Conservation (phyloP, 2,888 invertebrate species). For the Cylindroiulus punctatus region DNA sequence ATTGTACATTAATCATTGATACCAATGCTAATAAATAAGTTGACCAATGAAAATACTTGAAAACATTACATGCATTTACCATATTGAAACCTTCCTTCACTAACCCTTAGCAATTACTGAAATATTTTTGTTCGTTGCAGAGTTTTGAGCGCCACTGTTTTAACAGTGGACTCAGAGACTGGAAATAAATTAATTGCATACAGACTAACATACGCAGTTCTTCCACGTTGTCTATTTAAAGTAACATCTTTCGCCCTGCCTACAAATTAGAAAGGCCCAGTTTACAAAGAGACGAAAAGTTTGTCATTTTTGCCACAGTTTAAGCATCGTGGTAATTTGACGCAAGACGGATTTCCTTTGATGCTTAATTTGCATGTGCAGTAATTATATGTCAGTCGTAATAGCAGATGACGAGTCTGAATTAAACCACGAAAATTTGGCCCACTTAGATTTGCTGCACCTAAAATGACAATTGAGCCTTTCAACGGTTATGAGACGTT, state of each 20-base stretch:
- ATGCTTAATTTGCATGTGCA: conserved; percentile 15
- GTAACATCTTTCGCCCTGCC: not conserved
- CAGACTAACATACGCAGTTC: too few species aligned
- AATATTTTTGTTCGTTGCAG: too few species aligned
- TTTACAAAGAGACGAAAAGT: not conserved
- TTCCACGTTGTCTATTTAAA: too few species aligned
- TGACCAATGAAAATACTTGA: too few species aligned
- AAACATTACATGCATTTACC: too few species aligned
- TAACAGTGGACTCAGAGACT: too few species aligned
- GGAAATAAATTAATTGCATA: too few species aligned
- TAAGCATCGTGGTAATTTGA: conserved; percentile 5
- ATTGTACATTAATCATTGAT: too few species aligned
- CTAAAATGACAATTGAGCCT: conserved; percentile 30
- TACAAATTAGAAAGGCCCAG: not conserved
- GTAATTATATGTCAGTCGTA: conserved; percentile 5
- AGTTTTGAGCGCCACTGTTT: too few species aligned
- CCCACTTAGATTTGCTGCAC: not conserved
- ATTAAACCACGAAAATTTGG: not conserved
- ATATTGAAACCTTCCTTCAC: too few species aligned
- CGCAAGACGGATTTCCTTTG: conserved; percentile 38
- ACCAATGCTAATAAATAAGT: too few species aligned
- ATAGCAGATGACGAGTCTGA: conserved; percentile 5
- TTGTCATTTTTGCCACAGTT: not conserved
- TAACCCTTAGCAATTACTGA: too few species aligned
- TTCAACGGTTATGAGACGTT: not conserved